Conservation (phyloP, 2,113 vertebrate genomes). For the Petaurus breviceps region DNA sequence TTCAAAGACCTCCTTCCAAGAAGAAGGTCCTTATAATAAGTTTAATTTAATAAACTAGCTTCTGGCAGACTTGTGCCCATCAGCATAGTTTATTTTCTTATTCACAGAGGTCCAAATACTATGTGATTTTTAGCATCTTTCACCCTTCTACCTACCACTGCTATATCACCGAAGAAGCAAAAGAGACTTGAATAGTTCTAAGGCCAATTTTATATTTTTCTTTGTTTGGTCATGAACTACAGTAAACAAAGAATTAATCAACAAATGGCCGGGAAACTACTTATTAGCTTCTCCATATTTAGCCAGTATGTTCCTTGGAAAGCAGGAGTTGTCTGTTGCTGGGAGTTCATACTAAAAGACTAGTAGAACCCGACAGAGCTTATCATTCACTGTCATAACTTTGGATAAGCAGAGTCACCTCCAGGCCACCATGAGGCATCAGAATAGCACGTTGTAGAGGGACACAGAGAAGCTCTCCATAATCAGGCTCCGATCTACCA, state of each 20-base stretch:
- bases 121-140: neutral
- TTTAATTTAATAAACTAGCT: too few relatives aligned
- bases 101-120: neutral
- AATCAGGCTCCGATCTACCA: neutral
- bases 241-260: neutral
- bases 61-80: too few relatives aligned
- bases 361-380: neutral
- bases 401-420: neutral
- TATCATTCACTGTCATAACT: neutral
- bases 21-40: too few relatives aligned
- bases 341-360: neutral
- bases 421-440: neutral
- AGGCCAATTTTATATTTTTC: neutral
- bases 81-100: too few relatives aligned
- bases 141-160: neutral
- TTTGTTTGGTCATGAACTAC: neutral
- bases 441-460: neutral
- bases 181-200: neutral
- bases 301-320: neutral
- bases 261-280: neutral
- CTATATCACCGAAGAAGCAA: neutral
- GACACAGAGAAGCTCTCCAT: neutral
- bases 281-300: neutral
- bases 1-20: too few relatives aligned
- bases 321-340: neutral